Conservation (phyloP, 2,888 invertebrate species). For the Busseola fusca region DNA sequence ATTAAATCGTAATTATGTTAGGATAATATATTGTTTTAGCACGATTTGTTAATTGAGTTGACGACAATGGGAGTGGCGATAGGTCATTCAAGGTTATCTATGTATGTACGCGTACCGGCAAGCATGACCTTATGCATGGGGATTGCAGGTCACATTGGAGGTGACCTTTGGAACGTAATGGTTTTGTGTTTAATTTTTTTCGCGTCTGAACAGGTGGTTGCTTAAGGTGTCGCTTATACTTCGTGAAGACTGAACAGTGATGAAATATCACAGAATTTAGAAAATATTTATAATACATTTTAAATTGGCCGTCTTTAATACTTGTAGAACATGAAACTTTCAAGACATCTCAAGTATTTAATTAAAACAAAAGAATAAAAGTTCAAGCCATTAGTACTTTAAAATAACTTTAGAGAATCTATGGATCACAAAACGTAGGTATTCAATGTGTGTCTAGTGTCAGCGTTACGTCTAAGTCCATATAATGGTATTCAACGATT, state of each 20-base stretch:
- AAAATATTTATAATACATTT: background rate
- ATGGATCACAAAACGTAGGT: no score
- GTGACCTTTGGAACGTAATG: constrained; percentile 76
- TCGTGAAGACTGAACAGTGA: background rate
- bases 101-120: constrained; percentile 77
- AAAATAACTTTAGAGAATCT: background rate
- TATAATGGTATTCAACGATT: no score
- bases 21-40: constrained; percentile 14
- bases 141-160: constrained; percentile 79
- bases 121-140: constrained; percentile 81
- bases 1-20: constrained; percentile 7
- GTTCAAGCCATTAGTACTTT: no score
- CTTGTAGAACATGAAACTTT: background rate
- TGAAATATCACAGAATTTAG: constrained; percentile 7
- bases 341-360: background rate
- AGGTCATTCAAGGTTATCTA: constrained; percentile 88
- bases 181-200: constrained; percentile 20
- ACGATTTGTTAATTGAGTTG: constrained; percentile 30
- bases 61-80: constrained; percentile 62
- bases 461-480: no score
- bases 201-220: background rate
- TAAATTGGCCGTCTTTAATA: background rate
- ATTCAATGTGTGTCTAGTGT: no score
- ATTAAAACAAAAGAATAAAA: no score
- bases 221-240: background rate